phyloP scores from a whole-genome alignment of 2,797 vertebrate genomes.

The Cuniculus paca region DNA sequence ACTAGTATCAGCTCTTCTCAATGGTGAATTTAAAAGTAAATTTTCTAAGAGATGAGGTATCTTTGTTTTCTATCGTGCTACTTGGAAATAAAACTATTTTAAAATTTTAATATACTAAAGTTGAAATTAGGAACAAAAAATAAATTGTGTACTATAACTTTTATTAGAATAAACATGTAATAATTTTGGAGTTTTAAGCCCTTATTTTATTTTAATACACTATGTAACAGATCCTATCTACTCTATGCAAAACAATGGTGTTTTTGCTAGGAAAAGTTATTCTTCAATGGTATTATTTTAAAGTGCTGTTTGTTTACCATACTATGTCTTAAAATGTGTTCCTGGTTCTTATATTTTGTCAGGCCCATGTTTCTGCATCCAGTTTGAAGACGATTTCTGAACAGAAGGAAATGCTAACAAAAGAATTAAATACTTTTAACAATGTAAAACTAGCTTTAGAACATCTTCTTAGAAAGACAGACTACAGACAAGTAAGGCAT shows the following conservation, averaged over 20 bases:
- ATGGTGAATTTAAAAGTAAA: constrained; percentile 13
- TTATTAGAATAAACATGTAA: constrained; percentile 44
- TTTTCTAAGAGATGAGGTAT: neutral
- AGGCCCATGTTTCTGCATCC: constrained; percentile 83
- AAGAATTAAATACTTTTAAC: constrained; percentile 91
- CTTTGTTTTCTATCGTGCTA: neutral
- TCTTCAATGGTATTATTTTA: constrained; percentile 26
- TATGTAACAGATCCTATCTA: neutral
- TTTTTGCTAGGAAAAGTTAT: constrained; percentile 16
- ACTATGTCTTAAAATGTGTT: constrained; percentile 57
- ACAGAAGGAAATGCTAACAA: constrained; percentile 90
- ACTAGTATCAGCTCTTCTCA: neutral
- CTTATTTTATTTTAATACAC: constrained; percentile 42
- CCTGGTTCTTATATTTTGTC: constrained; percentile 75
- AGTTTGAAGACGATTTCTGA: constrained; percentile 86
- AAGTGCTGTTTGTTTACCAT: neutral
- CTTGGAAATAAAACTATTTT: constrained; percentile 19
- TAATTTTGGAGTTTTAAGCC: neutral
- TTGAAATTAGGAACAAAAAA: constrained; percentile 22
- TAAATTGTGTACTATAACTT: neutral
- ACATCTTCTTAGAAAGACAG: constrained; percentile 89
- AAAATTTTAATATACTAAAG: constrained; percentile 38
- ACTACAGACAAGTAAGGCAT: constrained; percentile 88
- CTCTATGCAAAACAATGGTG: constrained; percentile 11
- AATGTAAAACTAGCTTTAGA: constrained; percentile 89